phyloP scores from a whole-genome alignment of 2,797 vertebrate species.

The Chiroxiphia lanceolata region DNA sequence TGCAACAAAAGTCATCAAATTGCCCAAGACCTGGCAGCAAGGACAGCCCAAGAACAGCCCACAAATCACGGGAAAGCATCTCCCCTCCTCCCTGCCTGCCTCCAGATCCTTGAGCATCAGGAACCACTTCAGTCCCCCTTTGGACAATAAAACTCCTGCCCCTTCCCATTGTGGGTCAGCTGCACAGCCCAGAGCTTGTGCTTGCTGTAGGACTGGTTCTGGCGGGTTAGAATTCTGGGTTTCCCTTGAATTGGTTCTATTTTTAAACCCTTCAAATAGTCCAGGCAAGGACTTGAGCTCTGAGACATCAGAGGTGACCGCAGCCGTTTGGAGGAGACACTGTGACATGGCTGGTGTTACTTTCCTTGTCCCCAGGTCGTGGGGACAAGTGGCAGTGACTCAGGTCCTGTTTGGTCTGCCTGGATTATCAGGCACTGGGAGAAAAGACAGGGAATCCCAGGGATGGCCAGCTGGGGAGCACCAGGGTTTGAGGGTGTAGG shows the following conservation, averaged over 20 bases:
- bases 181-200: neutral
- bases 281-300: neutral
- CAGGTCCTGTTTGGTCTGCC: neutral
- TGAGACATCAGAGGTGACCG: neutral
- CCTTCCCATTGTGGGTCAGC: neutral
- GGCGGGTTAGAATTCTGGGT: neutral
- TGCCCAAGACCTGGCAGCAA: constrained; percentile 65
- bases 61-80: constrained; percentile 7
- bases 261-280: neutral
- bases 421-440: neutral
- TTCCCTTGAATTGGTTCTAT: neutral
- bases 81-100: constrained; percentile 28
- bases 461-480: neutral
- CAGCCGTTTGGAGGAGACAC: neutral
- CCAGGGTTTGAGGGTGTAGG: neutral
- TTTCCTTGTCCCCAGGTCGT: neutral
- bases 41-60: constrained; percentile 38
- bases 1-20: constrained; percentile 61
- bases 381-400: neutral
- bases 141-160: constrained; percentile 2
- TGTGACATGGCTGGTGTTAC: rapidly evolving
- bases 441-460: neutral
- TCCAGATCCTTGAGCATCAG: neutral
- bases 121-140: neutral
- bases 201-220: neutral